Base-by-base conservation (phyloP, 1,140 invertebrate genomes). In the Caenorhabditis briggsae region DNA sequence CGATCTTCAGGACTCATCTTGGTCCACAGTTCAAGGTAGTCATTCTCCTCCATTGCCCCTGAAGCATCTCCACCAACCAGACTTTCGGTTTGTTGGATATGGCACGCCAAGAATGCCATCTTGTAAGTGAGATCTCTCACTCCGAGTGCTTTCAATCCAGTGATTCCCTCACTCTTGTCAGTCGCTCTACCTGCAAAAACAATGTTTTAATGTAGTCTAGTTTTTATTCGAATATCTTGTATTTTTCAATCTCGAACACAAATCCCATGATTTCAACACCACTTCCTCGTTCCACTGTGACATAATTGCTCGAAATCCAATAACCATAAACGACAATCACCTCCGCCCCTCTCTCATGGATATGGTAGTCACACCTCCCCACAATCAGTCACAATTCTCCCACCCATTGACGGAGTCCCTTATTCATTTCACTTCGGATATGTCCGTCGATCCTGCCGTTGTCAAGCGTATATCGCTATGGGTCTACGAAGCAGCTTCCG, bases 1-100 rank as follows among this genome's bases (percentile, higher is more conserved):
- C 97, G 98, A 92, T 99, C 97, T 25, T 95, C 95, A 86, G 97
- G 96, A 0, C 96, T 96, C 96, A 99, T 97, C 92, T 97, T 96
- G 88, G 96, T 96, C 91, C 96, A 96, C 94, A 98, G 95, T 86
- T 95, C 95, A 93, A 98, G 96, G 16, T 96, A 95, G 0, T 96
- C 96, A 14, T 96, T 94, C 87, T 97, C 96, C 89, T 96, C 96
- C 86, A 95, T 85, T 23, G 46, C 43, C 11, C 70, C 70, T 20
- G 89, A 90, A 18, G 92, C 89, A 70, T 94, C 93, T 86, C 93
- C 92, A 5, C 93, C 93, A 59, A 92, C 89, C 58, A 83, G 85
- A 55, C 89, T 85, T 88, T 96, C 97, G 9, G 96, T 96, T 0
- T 96, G 94, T 87, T 95, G 95, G 5, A 98, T 95, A 90, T 96